These are phyloP conservation scores for Plagodis pulveraria DNA, from an alignment of 2,888 invertebrate species.

Conservation along the genomic window DNA sequence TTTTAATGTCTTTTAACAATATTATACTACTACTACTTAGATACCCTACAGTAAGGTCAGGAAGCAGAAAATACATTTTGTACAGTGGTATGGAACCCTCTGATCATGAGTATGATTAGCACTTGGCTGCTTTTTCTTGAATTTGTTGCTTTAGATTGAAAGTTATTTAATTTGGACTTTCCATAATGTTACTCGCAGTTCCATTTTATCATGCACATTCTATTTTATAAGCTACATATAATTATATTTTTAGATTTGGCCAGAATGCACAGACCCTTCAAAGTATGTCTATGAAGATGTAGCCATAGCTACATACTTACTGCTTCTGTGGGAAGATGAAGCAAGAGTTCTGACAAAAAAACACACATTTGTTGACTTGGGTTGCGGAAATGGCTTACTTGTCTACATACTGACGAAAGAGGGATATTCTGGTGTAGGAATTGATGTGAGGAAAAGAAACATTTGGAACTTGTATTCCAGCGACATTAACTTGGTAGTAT, in stretches of 20 bases:
- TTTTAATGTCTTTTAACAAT: too few relatives aligned
- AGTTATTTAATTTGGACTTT: too few relatives aligned
- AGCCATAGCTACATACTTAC: slow-evolving; percentile 95
- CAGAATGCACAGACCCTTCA: slow-evolving; percentile 95
- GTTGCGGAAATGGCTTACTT: slow-evolving; percentile 98
- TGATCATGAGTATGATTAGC: too few relatives aligned
- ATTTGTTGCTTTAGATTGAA: too few relatives aligned
- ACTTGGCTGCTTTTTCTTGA: too few relatives aligned
- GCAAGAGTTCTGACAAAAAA: slow-evolving; percentile 58
- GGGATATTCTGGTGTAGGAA: slow-evolving; percentile 92
- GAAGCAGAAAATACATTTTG: too few relatives aligned
- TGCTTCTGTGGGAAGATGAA: slow-evolving; percentile 91
- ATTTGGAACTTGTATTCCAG: slow-evolving; percentile 94
- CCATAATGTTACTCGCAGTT: too few relatives aligned
- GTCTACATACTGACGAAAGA: slow-evolving; percentile 94
- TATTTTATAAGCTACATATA: not conserved
- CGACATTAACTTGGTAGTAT: slow-evolving; percentile 87
- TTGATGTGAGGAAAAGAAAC: slow-evolving; percentile 93
- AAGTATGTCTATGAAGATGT: slow-evolving; percentile 99
- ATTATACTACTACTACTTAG: too few relatives aligned
- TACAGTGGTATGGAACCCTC: too few relatives aligned
- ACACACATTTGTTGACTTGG: slow-evolving; percentile 95
- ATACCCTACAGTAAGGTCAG: too few relatives aligned
- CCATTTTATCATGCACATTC: too few relatives aligned
- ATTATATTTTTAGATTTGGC: slow-evolving; percentile 88